Conservation (phyloP, 2,113 vertebrate species). For the Lepisosteus oculatus region DNA sequence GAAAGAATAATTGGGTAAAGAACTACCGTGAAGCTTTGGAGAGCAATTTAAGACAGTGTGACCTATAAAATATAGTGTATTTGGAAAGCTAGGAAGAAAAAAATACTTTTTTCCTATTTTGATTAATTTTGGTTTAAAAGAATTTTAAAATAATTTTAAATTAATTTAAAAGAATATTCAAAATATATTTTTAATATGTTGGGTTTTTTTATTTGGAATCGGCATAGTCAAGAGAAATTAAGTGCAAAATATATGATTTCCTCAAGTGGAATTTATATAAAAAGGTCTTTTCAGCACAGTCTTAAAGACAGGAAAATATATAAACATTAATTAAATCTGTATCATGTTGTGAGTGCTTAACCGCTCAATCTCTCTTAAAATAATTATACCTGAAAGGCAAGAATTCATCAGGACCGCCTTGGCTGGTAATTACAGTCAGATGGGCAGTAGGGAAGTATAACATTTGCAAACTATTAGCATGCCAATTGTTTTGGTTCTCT, state of each 20-base stretch:
- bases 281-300: conserved; percentile 48
- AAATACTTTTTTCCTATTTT: too few species aligned
- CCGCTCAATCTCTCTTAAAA: conserved; percentile 71
- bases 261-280: conserved; percentile 35
- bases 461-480: conserved; percentile 72
- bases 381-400: conserved; percentile 76
- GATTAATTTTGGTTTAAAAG: too few species aligned
- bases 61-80: too few species aligned
- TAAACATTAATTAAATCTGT: conserved; percentile 66
- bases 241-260: not conserved
- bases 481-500: conserved; percentile 23
- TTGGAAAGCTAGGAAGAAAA: too few species aligned
- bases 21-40: too few species aligned
- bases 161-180: too few species aligned
- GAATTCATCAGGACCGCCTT: conserved; percentile 66
- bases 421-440: conserved; percentile 73
- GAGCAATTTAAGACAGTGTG: too few species aligned
- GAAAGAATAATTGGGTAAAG: too few species aligned
- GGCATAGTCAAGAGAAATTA: too few species aligned
- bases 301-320: conserved; percentile 43
- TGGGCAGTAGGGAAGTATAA: conserved; percentile 55
- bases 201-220: not conserved
- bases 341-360: conserved; percentile 69
- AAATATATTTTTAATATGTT: too few species aligned
- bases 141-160: too few species aligned